A percentile compares a stretch with the other conserved stretches of the same genome.
These are phyloP conservation scores for Mongoloraphidia duomilia DNA, from an alignment of 2,888 invertebrate genomes.

Conservation along the genomic window DNA sequence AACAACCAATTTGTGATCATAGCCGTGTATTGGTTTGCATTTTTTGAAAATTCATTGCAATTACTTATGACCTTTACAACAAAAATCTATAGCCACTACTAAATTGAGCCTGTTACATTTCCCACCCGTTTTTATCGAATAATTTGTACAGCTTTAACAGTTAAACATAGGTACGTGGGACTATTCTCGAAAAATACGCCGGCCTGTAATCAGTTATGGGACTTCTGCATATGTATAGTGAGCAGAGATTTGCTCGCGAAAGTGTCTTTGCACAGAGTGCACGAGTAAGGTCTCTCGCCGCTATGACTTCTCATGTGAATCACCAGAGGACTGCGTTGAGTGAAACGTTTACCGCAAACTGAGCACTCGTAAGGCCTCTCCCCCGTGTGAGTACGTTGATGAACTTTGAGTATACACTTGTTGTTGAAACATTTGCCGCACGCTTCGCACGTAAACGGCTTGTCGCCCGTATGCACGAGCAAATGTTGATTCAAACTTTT, in stretches of 20 bases:
- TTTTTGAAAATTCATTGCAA: too few relatives aligned
- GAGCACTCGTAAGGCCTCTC: conserved; percentile 35
- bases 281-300: conserved; percentile 33
- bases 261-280: conserved; percentile 29
- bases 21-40: too few relatives aligned
- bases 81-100: too few relatives aligned
- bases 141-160: too few relatives aligned
- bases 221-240: conserved; percentile 9
- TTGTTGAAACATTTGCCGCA: conserved; percentile 34
- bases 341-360: conserved; percentile 32
- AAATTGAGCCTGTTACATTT: too few relatives aligned
- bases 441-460: conserved; percentile 31
- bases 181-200: too few relatives aligned
- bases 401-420: conserved; percentile 30
- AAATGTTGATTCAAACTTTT: conserved; percentile 32
- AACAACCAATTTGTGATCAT: too few relatives aligned
- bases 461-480: conserved; percentile 33
- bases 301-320: conserved; percentile 24
- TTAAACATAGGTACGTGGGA: too few relatives aligned
- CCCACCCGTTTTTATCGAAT: too few relatives aligned
- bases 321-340: conserved; percentile 33
- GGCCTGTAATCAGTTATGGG: conserved; percentile 1
- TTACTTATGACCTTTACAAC: too few relatives aligned
- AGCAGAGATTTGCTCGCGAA: conserved; percentile 23
- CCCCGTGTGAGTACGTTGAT: conserved; percentile 32